phyloP scores from a whole-genome alignment of 1,140 invertebrate species.

The Cydia amplana region DNA sequence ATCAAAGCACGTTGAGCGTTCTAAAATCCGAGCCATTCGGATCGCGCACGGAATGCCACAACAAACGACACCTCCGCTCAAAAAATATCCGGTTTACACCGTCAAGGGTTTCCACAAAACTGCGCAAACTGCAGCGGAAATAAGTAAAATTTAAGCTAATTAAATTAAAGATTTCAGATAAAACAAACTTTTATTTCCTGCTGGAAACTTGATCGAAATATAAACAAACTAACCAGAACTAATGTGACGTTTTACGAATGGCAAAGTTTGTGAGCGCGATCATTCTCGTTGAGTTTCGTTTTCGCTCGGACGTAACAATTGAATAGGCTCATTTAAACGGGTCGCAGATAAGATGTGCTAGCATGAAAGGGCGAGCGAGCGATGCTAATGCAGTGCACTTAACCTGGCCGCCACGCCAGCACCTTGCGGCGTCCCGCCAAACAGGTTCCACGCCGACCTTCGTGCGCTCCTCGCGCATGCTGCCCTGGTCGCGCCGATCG shows the following conservation, averaged over 20 bases:
- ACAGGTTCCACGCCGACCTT: constrained; percentile 74
- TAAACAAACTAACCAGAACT: not conserved
- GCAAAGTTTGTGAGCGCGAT: not conserved
- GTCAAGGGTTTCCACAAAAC: constrained; percentile 4
- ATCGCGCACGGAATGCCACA: constrained; percentile 22
- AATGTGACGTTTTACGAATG: constrained; percentile 6
- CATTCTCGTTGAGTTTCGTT: constrained; percentile 3
- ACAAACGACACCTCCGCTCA: constrained; percentile 27
- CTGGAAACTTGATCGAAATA: not conserved
- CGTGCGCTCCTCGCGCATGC: constrained; percentile 62
- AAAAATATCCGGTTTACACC: constrained; percentile 24
- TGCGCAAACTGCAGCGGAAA: constrained; percentile 1
- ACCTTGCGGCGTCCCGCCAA: constrained; percentile 73
- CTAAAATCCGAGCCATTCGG: constrained; percentile 13
- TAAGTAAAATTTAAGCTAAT: constrained; percentile 13
- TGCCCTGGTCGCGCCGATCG: constrained; percentile 65
- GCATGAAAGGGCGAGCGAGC: constrained; percentile 74
- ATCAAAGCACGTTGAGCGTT: constrained; percentile 4
- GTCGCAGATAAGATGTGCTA: constrained; percentile 61
- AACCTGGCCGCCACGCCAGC: constrained; percentile 69
- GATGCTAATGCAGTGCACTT: constrained; percentile 75
- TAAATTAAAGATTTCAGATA: constrained; percentile 13
- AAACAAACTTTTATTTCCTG: constrained; percentile 6
- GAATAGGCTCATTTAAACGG: constrained; percentile 73
- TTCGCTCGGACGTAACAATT: constrained; percentile 51